These are phyloP conservation scores for Centropus bengalensis DNA, from an alignment of 2,113 vertebrate species.

Conservation along the genomic window DNA sequence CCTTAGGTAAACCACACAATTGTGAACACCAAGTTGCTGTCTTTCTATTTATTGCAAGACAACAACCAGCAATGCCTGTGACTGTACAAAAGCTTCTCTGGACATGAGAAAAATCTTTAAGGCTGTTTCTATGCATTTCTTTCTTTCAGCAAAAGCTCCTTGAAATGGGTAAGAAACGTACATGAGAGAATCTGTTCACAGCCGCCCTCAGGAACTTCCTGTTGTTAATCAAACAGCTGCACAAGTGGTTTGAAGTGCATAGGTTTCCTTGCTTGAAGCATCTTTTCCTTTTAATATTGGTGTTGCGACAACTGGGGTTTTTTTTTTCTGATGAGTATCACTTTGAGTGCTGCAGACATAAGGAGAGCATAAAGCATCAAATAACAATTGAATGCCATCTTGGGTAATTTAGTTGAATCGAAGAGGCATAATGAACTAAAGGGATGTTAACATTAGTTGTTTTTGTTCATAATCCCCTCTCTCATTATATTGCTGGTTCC, in stretches of 20 bases:
- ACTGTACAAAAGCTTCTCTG: background rate
- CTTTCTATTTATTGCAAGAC: background rate
- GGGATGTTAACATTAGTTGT: background rate
- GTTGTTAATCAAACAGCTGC: background rate
- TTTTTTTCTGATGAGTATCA: slow-evolving; percentile 9
- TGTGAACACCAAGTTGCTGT: background rate
- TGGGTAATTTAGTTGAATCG: background rate
- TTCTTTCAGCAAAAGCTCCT: background rate
- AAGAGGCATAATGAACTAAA: slow-evolving; percentile 14
- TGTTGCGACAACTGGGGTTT: background rate
- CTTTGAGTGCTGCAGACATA: slow-evolving; percentile 24
- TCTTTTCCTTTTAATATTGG: slow-evolving; percentile 21
- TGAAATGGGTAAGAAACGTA: background rate
- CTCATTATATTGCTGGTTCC: background rate
- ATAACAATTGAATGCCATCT: background rate
- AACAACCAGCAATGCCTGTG: background rate
- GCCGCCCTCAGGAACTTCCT: background rate
- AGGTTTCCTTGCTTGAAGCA: slow-evolving; percentile 22
- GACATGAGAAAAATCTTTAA: background rate
- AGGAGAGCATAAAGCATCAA: background rate
- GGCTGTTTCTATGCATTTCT: background rate
- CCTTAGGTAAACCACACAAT: background rate
- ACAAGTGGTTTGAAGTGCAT: background rate
- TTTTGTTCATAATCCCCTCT: background rate
- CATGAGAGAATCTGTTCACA: background rate